Base-by-base conservation (phyloP, 2,797 vertebrate species). In the Hydrolagus colliei region DNA sequence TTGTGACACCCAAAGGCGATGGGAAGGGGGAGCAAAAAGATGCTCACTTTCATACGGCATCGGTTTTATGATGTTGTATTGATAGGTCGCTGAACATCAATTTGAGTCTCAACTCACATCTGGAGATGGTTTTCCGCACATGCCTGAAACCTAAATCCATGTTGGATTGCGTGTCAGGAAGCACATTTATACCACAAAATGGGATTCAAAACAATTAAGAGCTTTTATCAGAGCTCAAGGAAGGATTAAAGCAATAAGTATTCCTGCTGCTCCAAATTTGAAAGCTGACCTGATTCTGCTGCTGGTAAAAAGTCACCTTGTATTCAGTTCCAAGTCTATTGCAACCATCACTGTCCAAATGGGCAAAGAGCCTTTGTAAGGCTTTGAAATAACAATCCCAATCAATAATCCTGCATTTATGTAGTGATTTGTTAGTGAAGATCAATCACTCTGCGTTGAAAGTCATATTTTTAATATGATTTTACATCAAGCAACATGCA, bases 171-270 rank as follows among this genome's bases (percentile, higher is more conserved):
- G 41, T 52, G 41, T 52, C 41, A 52, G 41, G 6, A 52, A 52
- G 41, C 41, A 52, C 41, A 52, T 52, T 52, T 6, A 73, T 27
- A 22, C 27, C 72, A 73, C 20, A 41, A 27, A 27, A 73, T 1
- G n/a, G 27, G 72, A 22, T 11, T 22, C 35, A 35, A 74, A 74
- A 13, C 35, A n/a, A 73, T n/a, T 75, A 75, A 75, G n/a, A 52
- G 41, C 16, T 77, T 10, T 22, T 78, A 63, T 62, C 20, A 78
- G 9, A n/a, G 20, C 9, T 78, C 20, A 62, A 78, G 41, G 41
- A 59, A 78, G 59, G 52, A 63, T 62, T 75, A 63, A 78, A 63
- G 18, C 59, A 78, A 78, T 77, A 78, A 27, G 22, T 78, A 61
- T 62, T 9, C 20, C 18, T 78, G n/a, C 59, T 62, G 52, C 59